Base-by-base conservation (phyloP, 2,113 vertebrate species). In the Grantiella picta region DNA sequence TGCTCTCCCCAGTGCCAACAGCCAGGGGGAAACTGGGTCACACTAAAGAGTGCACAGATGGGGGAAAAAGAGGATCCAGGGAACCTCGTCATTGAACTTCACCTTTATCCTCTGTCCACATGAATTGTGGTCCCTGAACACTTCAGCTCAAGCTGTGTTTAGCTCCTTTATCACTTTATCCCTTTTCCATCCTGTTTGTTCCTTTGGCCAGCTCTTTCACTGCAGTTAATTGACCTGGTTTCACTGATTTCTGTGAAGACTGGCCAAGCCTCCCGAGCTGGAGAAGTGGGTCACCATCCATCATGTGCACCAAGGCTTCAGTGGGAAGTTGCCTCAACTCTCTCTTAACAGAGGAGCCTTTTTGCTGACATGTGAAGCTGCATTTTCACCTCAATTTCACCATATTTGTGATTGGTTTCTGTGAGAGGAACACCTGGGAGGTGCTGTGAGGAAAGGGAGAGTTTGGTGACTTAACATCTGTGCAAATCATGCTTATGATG, bases 81-180 rank as follows among this genome's bases (percentile, higher is more conserved):
- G 42, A 92, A 73, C 86, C 69, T 61, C 63, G 59, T 92, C 90
- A 63, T 22, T 73, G 71, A 88, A 86, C 50, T 71, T 93, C 88
- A 95, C 90, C 76, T 83, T 85, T 44, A 44, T 76, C 88, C 82
- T 81, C 90, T 78, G 73, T 36, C 49, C 23, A 8, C n/a, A 12
- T 54, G 90, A 86, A 90, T 86, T 61, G 50, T 1, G 6, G 70
- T 45, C 87, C 72, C 88, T 63, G 65, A 79, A 47, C 36, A 36
- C 47, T 95, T 76, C 63, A 61, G 65, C 82, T 95, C 75, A 52
- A 80, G 85, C 71, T 3, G 2, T 35, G 69, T 79, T 96, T 71
- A 92, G 79, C 64, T 86, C 75, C 88, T 94, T 90, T 92, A 92
- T 88, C 92, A 50, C 64, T 93, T 75, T 49, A 56, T 33, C 64